Percentiles rank a stretch among this genome's conserved stretches.
Conservation (phyloP, 2,113 vertebrate genomes). For the Oreochromis tanganicae region DNA sequence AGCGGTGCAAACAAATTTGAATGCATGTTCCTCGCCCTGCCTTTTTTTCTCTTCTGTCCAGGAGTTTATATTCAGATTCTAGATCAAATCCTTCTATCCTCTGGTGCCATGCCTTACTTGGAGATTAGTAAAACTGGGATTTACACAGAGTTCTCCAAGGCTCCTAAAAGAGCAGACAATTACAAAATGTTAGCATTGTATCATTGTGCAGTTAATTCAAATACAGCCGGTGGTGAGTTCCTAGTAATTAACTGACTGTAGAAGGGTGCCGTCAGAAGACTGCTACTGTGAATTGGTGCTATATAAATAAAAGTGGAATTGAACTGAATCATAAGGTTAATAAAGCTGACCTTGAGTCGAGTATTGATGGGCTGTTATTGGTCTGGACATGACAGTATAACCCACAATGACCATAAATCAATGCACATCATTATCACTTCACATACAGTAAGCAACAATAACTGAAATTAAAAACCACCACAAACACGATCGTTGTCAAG, state of each 20-base stretch:
- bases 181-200: not conserved
- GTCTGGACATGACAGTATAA: not conserved
- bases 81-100: constrained; percentile 29
- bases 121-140: constrained; percentile 37
- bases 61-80: constrained; percentile 22
- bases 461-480: constrained; percentile 16
- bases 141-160: constrained; percentile 12
- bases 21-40: not conserved
- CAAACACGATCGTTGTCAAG: constrained; percentile 34
- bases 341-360: not conserved
- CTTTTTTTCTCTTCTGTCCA: not conserved
- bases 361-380: not conserved
- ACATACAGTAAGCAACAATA: not conserved
- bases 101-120: constrained; percentile 43
- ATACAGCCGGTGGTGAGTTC: not conserved
- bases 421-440: not conserved
- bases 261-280: not conserved
- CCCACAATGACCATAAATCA: not conserved
- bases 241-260: not conserved
- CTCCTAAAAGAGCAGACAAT: not conserved
- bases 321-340: not conserved
- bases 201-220: not conserved
- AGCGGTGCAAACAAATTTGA: not conserved
- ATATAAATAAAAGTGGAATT: not conserved
- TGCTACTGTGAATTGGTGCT: not conserved